A percentile compares a stretch with the other conserved stretches of the same genome.
These are phyloP conservation scores for Manis crassicaudata DNA, from an alignment of 2,797 vertebrate species.

Conservation along the genomic window DNA sequence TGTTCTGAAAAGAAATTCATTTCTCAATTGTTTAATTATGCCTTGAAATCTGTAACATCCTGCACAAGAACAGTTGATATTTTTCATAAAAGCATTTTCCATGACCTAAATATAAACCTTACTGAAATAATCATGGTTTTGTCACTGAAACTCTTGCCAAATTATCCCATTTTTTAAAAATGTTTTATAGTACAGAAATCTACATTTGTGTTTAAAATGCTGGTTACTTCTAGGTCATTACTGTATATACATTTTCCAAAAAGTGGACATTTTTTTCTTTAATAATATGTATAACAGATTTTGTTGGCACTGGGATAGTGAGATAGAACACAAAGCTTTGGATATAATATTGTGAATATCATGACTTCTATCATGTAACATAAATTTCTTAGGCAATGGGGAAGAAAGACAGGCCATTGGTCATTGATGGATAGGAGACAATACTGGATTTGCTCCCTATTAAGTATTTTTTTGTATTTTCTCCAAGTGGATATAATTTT, in stretches of 20 bases:
- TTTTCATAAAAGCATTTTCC: conserved; percentile 58
- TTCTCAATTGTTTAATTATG: conserved; percentile 61
- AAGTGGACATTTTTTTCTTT: not conserved
- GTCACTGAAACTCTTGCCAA: conserved; percentile 42
- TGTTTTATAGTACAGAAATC: not conserved
- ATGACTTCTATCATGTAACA: not conserved
- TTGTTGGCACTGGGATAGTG: not conserved
- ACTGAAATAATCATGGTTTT: conserved; percentile 17
- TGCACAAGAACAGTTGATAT: not conserved
- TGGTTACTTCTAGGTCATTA: conserved; percentile 20
- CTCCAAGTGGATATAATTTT: not conserved
- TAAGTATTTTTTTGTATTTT: conserved; percentile 33
- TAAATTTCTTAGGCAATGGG: not conserved
- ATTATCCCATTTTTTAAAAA: conserved; percentile 60
- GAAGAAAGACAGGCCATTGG: not conserved
- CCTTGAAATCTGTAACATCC: conserved; percentile 34
- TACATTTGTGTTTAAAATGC: not conserved
- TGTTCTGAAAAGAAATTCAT: conserved; percentile 29
- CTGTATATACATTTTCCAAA: not conserved
- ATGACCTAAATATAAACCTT: conserved; percentile 45
- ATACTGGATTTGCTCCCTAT: conserved; percentile 8
- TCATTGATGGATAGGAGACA: not conserved
- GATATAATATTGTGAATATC: not conserved
- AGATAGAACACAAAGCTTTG: not conserved
- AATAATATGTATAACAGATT: not conserved